A percentile compares a stretch with the other conserved stretches of the same genome.
Conservation (phyloP, 1,140 invertebrate species). For the Papilio polytes region DNA sequence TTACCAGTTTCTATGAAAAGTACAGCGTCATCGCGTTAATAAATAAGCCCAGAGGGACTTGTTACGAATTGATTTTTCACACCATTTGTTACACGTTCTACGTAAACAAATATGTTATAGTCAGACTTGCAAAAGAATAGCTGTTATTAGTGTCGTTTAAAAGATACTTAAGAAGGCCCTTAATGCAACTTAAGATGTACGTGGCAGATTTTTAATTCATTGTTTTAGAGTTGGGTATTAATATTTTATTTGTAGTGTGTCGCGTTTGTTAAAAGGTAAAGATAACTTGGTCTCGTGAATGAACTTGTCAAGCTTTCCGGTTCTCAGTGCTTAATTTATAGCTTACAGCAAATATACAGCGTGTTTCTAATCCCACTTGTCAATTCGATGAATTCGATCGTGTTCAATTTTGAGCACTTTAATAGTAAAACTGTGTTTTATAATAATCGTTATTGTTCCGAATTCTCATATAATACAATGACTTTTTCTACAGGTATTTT, state of each 20-base stretch:
- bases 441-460: too few species aligned
- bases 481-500: not conserved
- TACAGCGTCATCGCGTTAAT: not conserved
- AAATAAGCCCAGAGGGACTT: conserved; percentile 11
- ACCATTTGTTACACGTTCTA: conserved; percentile 6
- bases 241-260: not conserved
- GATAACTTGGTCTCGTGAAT: conserved; percentile 29
- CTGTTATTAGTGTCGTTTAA: not conserved
- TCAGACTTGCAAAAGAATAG: not conserved
- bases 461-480: not conserved
- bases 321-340: conserved; percentile 35
- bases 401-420: not conserved
- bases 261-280: conserved; percentile 5
- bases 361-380: conserved; percentile 36
- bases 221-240: not conserved
- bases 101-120: conserved; percentile 2
- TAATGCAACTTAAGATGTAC: too few species aligned
- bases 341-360: conserved; percentile 45
- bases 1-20: not conserved
- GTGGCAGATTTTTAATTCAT: too few species aligned
- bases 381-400: conserved; percentile 1
- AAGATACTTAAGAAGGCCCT: too few species aligned
- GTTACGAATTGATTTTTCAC: not conserved
- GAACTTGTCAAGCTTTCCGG: conserved; percentile 44
- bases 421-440: too few species aligned